Evolutionary conservation across 2,797 vertebrate genomes (phyloP).

Genomic region (Calcarius lapponicus): DNA sequence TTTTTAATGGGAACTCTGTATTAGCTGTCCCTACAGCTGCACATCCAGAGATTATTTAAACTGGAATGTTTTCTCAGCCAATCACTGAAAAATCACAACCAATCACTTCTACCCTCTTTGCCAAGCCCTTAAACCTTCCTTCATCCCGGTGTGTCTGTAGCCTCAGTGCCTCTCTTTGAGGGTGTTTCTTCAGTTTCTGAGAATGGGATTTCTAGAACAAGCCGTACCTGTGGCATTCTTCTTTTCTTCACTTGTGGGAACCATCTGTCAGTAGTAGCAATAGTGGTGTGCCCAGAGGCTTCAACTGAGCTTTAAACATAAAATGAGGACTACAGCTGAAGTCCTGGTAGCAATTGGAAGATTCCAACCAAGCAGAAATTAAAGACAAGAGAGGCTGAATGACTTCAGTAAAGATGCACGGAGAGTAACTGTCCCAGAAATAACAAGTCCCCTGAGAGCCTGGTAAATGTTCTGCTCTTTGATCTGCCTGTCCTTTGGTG

Average conservation of each 20-base stretch:
- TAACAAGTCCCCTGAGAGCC: background rate
- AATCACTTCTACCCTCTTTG: background rate
- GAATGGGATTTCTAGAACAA: background rate
- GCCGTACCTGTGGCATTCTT: rapidly evolving
- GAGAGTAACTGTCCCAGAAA: background rate
- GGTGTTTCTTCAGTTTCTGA: background rate
- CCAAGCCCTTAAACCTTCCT: background rate
- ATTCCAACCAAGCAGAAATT: background rate
- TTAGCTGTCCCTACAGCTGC: background rate
- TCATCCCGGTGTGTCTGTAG: background rate
- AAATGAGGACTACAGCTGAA: background rate
- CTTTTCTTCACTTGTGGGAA: background rate
- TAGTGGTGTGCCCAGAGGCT: background rate
- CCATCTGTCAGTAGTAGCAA: background rate
- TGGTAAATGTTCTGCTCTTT: background rate
- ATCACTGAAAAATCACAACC: background rate
- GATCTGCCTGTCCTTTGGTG: background rate
- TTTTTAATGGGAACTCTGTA: constrained; percentile 1
- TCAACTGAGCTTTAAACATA: background rate
- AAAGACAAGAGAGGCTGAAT: background rate
- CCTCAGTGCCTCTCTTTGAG: background rate
- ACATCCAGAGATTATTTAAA: constrained; percentile 22
- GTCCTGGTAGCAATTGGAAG: background rate
- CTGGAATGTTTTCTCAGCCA: background rate
- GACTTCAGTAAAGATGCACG: background rate